Conservation (phyloP, 2,797 vertebrate genomes). For the Melanotaenia trifasciata region DNA sequence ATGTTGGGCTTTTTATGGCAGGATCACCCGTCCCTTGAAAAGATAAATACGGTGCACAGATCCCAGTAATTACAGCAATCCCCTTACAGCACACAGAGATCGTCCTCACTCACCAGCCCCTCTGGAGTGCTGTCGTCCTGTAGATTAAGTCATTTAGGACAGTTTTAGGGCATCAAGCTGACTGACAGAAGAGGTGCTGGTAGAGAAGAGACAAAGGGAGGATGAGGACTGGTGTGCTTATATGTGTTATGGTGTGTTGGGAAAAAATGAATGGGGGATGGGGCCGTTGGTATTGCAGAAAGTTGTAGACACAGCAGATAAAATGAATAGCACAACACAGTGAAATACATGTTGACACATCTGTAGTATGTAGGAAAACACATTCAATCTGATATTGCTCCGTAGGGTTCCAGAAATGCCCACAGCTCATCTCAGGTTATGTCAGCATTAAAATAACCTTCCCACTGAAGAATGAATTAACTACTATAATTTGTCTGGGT, state of each 20-base stretch:
- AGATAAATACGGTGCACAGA: conserved; percentile 88
- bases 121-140: conserved; percentile 67
- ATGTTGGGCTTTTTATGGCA: conserved; percentile 86
- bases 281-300: conserved; percentile 9
- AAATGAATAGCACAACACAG: neutral
- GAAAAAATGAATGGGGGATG: conserved; percentile 15
- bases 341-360: conserved; percentile 3
- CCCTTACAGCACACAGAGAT: conserved; percentile 76
- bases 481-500: no score
- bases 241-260: conserved; percentile 34
- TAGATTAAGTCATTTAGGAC: conserved; percentile 81
- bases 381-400: neutral
- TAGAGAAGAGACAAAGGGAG: conserved; percentile 50
- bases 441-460: neutral
- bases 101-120: conserved; percentile 67
- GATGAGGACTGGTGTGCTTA: conserved; percentile 42
- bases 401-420: neutral
- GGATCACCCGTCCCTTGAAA: conserved; percentile 84
- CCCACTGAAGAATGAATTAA: neutral
- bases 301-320: neutral
- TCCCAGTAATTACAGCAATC: conserved; percentile 88
- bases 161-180: conserved; percentile 71
- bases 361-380: neutral
- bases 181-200: conserved; percentile 49
- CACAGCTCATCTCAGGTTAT: neutral